Evolutionary conservation across 2,888 invertebrate genomes (phyloP).

Genomic region (Metellina segmentata): DNA sequence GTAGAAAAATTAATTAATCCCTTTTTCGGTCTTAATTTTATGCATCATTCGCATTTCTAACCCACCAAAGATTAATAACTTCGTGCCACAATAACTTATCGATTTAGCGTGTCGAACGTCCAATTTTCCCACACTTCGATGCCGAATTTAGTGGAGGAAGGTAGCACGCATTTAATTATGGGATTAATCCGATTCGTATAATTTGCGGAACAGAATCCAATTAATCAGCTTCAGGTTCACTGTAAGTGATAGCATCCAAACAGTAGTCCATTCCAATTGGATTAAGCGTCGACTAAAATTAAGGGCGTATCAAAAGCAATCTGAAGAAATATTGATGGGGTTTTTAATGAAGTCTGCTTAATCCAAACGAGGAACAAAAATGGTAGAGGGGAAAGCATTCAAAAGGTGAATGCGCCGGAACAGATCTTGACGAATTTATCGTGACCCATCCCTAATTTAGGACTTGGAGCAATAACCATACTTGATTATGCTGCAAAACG

Average conservation of each 20-base stretch:
- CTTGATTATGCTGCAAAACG: background rate
- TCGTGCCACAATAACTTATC: background rate
- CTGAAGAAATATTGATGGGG: conserved; percentile 4
- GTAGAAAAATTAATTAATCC: background rate
- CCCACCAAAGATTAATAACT: background rate
- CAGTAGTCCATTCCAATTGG: background rate
- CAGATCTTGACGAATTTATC: too few species aligned
- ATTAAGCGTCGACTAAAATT: background rate
- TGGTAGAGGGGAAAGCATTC: background rate
- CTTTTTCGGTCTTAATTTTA: background rate
- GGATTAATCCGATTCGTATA: background rate
- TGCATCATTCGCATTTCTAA: background rate
- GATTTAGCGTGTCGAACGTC: background rate
- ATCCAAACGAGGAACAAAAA: too few species aligned
- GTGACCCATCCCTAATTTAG: background rate
- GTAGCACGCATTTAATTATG: background rate
- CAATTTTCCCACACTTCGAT: background rate
- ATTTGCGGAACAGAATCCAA: background rate
- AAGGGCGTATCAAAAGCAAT: background rate
- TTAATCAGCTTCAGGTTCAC: background rate
- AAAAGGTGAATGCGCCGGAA: background rate
- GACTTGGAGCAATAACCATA: background rate
- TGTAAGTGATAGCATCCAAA: background rate
- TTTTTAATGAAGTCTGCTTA: conserved; percentile 11
- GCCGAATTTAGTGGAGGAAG: background rate